Evolutionary conservation across 2,113 vertebrate species (phyloP).

Genomic region (Patagioenas fasciata): DNA sequence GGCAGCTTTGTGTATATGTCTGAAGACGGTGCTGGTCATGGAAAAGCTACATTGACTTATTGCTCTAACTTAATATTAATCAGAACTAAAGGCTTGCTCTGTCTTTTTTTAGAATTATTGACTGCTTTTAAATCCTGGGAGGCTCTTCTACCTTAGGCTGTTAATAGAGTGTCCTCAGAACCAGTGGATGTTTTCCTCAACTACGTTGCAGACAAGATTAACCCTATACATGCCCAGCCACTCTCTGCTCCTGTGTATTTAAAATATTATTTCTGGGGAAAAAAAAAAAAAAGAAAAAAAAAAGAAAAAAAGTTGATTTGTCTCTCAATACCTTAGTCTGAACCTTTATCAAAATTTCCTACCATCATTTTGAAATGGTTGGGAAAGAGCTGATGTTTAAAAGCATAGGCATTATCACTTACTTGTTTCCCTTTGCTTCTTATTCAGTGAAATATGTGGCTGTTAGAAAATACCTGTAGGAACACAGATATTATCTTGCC

Average conservation of each 20-base stretch:
- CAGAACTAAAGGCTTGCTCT: background rate
- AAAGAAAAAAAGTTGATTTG: background rate
- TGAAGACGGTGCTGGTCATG: background rate
- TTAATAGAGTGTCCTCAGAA: background rate
- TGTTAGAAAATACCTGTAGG: background rate
- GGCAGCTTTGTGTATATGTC: background rate
- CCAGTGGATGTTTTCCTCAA: background rate
- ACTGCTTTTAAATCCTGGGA: conserved; percentile 27
- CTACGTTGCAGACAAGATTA: conserved; percentile 2
- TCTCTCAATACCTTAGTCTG: background rate
- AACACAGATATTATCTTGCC: background rate
- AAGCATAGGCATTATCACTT: background rate
- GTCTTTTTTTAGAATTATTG: conserved; percentile 23
- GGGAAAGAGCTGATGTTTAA: background rate
- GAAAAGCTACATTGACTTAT: background rate
- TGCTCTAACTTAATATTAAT: background rate
- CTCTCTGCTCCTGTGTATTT: background rate
- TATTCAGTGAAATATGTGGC: background rate
- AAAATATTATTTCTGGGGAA: background rate
- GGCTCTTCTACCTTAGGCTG: background rate
- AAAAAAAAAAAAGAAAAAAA: no score
- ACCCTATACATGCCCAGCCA: background rate
- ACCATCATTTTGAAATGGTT: background rate
- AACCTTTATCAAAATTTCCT: background rate
- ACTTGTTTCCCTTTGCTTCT: background rate